phyloP scores from a whole-genome alignment of 64 coral and sea anemone species.

The Actinia equina region DNA sequence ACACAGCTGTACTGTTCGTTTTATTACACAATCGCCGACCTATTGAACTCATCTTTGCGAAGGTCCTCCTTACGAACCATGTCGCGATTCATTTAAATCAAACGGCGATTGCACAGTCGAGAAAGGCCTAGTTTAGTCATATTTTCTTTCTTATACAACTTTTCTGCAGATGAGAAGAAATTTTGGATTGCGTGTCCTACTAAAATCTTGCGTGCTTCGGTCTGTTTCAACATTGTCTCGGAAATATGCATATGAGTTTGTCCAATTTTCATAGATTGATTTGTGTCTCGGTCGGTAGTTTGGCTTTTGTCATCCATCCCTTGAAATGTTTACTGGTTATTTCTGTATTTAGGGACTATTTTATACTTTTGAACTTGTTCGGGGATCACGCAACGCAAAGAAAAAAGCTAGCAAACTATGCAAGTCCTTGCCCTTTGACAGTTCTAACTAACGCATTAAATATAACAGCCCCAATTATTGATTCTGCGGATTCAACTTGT shows the following conservation, averaged over 20 bases:
- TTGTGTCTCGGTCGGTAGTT: slow-evolving; percentile 13
- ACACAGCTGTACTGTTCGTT: background rate
- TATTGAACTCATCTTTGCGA: slow-evolving; percentile 14
- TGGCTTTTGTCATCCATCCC: slow-evolving; percentile 5
- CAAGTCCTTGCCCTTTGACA: background rate
- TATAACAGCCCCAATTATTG: background rate
- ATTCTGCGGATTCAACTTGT: background rate
- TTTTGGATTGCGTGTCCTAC: slow-evolving; percentile 53
- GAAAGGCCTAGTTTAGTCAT: slow-evolving; percentile 43
- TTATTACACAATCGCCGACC: slow-evolving; percentile 5
- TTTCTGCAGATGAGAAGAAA: slow-evolving; percentile 22
- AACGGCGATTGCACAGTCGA: slow-evolving; percentile 51
- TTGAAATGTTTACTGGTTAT: background rate
- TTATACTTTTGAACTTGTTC: background rate
- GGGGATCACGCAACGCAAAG: background rate
- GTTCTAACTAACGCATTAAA: slow-evolving; percentile 3
- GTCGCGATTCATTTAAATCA: slow-evolving; percentile 51
- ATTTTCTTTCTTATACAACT: slow-evolving; percentile 43
- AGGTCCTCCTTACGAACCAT: slow-evolving; percentile 25
- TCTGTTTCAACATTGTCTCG: slow-evolving; percentile 90
- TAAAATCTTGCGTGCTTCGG: slow-evolving; percentile 50
- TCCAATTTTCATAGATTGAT: slow-evolving; percentile 52
- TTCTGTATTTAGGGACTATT: slow-evolving; percentile 15
- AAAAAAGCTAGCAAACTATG: background rate
- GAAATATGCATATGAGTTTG: slow-evolving; percentile 87